Evolutionary conservation across 2,888 invertebrate genomes (phyloP).

Genomic region (Eledone cirrhosa): DNA sequence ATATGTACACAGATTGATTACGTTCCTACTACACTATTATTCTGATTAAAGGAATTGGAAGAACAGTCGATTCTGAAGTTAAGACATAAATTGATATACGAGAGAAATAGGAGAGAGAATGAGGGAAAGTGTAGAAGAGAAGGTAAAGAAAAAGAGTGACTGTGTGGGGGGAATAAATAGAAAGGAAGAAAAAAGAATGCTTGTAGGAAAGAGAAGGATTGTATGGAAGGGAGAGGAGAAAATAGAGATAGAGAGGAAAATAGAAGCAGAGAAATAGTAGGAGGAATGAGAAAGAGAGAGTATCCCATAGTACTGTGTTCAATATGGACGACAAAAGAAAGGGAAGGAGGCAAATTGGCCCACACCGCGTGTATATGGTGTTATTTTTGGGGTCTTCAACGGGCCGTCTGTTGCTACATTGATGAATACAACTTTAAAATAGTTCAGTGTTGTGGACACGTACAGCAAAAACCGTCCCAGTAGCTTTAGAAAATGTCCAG

Average conservation of each 20-base stretch:
- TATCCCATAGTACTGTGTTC: slow-evolving; percentile 51
- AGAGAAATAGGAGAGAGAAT: background rate
- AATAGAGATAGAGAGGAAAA: background rate
- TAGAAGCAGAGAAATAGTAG: background rate
- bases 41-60: no score
- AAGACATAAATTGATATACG: no score
- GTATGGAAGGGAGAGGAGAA: background rate
- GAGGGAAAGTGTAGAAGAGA: no score
- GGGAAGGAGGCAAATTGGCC: slow-evolving; percentile 43
- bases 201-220: background rate
- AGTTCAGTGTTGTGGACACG: background rate
- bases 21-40: no score
- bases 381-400: background rate
- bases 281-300: background rate
- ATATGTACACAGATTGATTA: no score
- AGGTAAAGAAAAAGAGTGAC: background rate
- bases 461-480: slow-evolving; percentile 26
- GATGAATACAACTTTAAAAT: background rate
- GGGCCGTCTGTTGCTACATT: background rate
- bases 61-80: no score
- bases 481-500: slow-evolving; percentile 48
- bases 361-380: slow-evolving; percentile 36
- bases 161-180: background rate
- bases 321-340: slow-evolving; percentile 53
- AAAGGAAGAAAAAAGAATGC: background rate